These are phyloP conservation scores for human DNA, from an alignment of 2,113 vertebrate genomes.

Conservation along the genomic window GRCh38 chr12:70313501-70314000, in stretches of 20 bases:
- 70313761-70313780: background rate
- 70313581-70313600: background rate
- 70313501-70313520: background rate
- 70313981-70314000: background rate
- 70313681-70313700: background rate
- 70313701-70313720: background rate
- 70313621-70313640: background rate
- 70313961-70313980: conserved; percentile 15
- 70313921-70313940: background rate
- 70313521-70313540: background rate
- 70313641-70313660: conserved; percentile 15
- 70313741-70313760: background rate
- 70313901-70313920: conserved; percentile 29
- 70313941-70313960: background rate
- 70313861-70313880: background rate
- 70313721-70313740: background rate
- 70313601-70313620: background rate
- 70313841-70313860: background rate
- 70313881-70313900: background rate
- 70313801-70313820: background rate
- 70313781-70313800: background rate
- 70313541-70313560: background rate
- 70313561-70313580: background rate
- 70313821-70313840: conserved; percentile 18
- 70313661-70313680: conserved; percentile 1